Percentiles rank a stretch among this genome's conserved stretches.
phyloP scores from a whole-genome alignment of 2,113 vertebrate genomes.

The Oxygymnocypris stewartii region DNA sequence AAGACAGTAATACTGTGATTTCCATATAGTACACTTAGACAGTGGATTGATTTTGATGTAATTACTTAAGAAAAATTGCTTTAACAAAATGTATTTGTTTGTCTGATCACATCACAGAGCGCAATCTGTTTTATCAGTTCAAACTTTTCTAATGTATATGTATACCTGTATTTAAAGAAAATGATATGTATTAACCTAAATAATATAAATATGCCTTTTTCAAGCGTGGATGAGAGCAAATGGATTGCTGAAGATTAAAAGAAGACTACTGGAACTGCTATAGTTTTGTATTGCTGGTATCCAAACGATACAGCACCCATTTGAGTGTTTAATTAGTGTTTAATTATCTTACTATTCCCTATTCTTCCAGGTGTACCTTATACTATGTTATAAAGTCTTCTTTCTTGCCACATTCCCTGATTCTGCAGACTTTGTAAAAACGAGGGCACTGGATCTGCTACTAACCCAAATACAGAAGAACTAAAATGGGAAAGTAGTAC shows the following conservation, averaged over 20 bases:
- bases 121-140: conserved; percentile 37
- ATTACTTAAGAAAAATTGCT: background rate
- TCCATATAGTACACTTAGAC: conserved; percentile 1
- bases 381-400: conserved; percentile 34
- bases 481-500: conserved; percentile 53
- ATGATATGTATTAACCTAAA: conserved; percentile 59
- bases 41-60: conserved; percentile 18
- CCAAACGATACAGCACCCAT: conserved; percentile 23
- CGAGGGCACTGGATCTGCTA: conserved; percentile 15
- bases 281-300: conserved; percentile 22
- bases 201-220: conserved; percentile 70
- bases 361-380: conserved; percentile 41
- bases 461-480: conserved; percentile 37
- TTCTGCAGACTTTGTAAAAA: conserved; percentile 37
- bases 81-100: conserved; percentile 33
- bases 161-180: conserved; percentile 53
- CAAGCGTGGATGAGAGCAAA: conserved; percentile 53
- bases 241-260: background rate
- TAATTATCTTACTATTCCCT: conserved; percentile 11
- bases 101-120: conserved; percentile 28
- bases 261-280: conserved; percentile 20
- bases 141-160: conserved; percentile 44
- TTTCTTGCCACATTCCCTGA: conserved; percentile 20
- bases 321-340: conserved; percentile 28
- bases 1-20: conserved; percentile 22